phyloP scores from a whole-genome alignment of 2,888 invertebrate genomes.

The Argyresthia albistria region DNA sequence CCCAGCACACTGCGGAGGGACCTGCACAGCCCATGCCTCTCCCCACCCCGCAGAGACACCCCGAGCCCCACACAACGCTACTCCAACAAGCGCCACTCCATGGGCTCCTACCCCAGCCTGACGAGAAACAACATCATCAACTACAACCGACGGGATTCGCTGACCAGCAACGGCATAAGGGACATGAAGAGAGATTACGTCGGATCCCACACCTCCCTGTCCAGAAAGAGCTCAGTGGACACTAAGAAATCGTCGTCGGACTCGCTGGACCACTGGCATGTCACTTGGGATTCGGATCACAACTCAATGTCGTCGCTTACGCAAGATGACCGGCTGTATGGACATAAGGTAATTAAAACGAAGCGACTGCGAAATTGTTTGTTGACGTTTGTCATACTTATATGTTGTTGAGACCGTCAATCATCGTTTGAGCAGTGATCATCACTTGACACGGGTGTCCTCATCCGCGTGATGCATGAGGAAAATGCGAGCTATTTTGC shows the following conservation, averaged over 20 bases:
- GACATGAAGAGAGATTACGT: slow-evolving; percentile 71
- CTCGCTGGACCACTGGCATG: slow-evolving; percentile 79
- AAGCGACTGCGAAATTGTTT: neutral
- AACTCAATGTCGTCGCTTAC: slow-evolving; percentile 72
- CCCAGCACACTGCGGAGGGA: slow-evolving; percentile 77
- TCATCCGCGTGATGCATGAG: neutral
- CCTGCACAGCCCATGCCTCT: slow-evolving; percentile 58
- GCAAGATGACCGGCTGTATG: slow-evolving; percentile 68
- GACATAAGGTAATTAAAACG: slow-evolving; percentile 46
- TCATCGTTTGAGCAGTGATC: too few species aligned
- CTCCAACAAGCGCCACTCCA: slow-evolving; percentile 49
- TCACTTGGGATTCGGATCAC: slow-evolving; percentile 78
- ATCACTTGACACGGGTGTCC: too few species aligned
- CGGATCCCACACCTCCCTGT: slow-evolving; percentile 49
- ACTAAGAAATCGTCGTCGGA: slow-evolving; percentile 76
- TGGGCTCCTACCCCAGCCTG: slow-evolving; percentile 58
- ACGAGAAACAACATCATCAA: slow-evolving; percentile 48
- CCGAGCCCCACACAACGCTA: slow-evolving; percentile 54
- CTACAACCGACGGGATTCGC: slow-evolving; percentile 56
- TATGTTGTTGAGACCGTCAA: too few species aligned
- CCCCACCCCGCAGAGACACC: slow-evolving; percentile 62
- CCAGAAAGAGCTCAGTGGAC: slow-evolving; percentile 65
- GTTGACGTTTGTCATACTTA: too few species aligned
- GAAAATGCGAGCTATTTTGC: neutral
- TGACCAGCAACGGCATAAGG: slow-evolving; percentile 43